Percentiles rank a stretch among this genome's conserved stretches.
Evolutionary conservation across 2,113 vertebrate species (phyloP).

Genomic region (Trogon surrucura): DNA sequence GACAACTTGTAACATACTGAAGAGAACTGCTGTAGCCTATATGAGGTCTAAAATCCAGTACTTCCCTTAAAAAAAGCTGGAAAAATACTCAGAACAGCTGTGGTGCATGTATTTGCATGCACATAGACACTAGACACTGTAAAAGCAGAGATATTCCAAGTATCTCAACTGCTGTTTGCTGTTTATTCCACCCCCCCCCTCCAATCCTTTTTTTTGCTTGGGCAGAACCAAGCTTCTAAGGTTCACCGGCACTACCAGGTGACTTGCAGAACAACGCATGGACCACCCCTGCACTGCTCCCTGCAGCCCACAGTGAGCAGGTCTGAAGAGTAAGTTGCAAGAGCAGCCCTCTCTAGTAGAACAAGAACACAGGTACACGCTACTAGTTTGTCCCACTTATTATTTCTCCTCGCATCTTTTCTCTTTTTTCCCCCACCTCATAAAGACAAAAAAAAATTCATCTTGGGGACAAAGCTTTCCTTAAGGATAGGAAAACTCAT

Average conservation of each 20-base stretch:
- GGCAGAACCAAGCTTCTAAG: not conserved
- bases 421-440: not conserved
- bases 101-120: not conserved
- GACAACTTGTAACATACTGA: not conserved
- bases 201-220: not conserved
- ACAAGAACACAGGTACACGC: not conserved
- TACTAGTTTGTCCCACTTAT: not conserved
- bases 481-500: not conserved
- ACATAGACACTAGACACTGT: not conserved
- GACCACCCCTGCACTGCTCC: not conserved
- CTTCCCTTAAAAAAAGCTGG: not conserved
- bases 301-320: not conserved
- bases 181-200: fast-evolving
- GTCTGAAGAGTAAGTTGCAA: not conserved
- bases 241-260: not conserved
- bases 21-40: not conserved
- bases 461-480: not conserved
- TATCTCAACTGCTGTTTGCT: not conserved
- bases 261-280: not conserved
- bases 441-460: not conserved
- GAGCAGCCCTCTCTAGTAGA: not conserved
- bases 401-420: not conserved
- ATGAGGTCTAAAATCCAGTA: not conserved
- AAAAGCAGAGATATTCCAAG: not conserved
- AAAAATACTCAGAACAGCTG: not conserved